Base-by-base conservation (phyloP, 2,888 invertebrate genomes). In the Chymomyza procnemis region DNA sequence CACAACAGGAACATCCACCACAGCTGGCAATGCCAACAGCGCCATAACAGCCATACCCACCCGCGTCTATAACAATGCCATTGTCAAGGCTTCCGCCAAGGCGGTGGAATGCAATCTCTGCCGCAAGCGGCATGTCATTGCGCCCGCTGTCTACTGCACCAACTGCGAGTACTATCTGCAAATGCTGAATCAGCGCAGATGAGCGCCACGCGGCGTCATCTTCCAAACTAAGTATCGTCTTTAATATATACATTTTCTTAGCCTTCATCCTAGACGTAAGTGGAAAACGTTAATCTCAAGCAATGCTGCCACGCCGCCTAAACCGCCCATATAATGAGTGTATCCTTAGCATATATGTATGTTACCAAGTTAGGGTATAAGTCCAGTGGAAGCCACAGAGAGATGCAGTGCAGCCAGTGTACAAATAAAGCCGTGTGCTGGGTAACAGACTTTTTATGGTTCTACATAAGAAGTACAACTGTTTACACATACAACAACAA, bases 121-220 rank as follows among this genome's bases (percentile, higher is more conserved):
- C 91, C 93, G 96, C 67, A 97, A 97, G 90, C 96, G 96, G 88
- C 93, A 94, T 73, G 95, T 97, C 18, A 93, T 93, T 59, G 93
- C 95, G 16, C 95, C 96, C 14, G 94, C 95, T 46, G 93, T 95
- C 79, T 97, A 97, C 89, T 98, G 97, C 91, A 93, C 94, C 60
- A 97, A 97, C 91, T 97, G 97, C 91, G 96, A 97, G 89, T 97
- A 96, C 92, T 98, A 97, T 89, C 95, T 98, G 95, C 96, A 96
- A 73, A 90, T 90, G 90, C 75, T 91, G 26, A 90, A 90, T 67
- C 90, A 85, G 72, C 86, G 90, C 66, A 89, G 90, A 85, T 91
- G 90, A 84, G 80, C 41, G 50, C 12, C 16, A 19, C 8, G 50
- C 21, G 47, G 34, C 21, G 14, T 12, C 34, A 46, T 55, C 46